These are phyloP conservation scores for Crax fasciolata DNA, from an alignment of 2,797 vertebrate species.

Conservation along the genomic window DNA sequence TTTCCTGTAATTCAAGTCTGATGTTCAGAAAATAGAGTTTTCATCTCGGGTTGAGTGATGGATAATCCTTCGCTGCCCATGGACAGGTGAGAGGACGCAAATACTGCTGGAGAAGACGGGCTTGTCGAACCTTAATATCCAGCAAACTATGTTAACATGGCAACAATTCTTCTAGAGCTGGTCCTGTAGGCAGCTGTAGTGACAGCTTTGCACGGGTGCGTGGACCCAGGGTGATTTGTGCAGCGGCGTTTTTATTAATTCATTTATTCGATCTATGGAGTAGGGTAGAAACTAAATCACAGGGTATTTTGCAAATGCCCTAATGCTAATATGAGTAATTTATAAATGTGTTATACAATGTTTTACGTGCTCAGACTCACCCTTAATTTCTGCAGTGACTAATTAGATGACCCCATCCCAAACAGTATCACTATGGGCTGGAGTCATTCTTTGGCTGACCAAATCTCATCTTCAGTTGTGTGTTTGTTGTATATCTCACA, in stretches of 20 bases:
- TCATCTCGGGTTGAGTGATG: neutral
- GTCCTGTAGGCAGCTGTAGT: neutral
- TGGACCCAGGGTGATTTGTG: neutral
- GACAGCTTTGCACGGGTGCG: neutral
- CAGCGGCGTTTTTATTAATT: neutral
- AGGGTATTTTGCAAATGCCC: neutral
- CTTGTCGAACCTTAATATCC: neutral
- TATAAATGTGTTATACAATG: neutral
- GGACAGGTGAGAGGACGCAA: neutral
- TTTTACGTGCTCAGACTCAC: neutral
- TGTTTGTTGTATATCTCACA: neutral
- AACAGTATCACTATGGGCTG: accelerated
- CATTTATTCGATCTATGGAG: neutral
- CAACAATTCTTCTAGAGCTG: neutral
- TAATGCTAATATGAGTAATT: neutral
- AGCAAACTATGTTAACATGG: neutral
- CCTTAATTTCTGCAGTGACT: neutral
- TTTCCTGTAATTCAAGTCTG: neutral
- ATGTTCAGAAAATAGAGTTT: neutral
- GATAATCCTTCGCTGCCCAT: neutral
- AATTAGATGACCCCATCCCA: neutral
- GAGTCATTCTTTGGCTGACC: neutral
- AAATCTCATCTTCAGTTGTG: neutral
- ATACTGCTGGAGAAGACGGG: neutral
- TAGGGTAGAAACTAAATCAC: neutral